Percentiles rank a stretch among this genome's conserved stretches.
These are phyloP conservation scores for Gambelia wislizenii DNA, from an alignment of 2,797 vertebrate genomes.

Conservation along the genomic window DNA sequence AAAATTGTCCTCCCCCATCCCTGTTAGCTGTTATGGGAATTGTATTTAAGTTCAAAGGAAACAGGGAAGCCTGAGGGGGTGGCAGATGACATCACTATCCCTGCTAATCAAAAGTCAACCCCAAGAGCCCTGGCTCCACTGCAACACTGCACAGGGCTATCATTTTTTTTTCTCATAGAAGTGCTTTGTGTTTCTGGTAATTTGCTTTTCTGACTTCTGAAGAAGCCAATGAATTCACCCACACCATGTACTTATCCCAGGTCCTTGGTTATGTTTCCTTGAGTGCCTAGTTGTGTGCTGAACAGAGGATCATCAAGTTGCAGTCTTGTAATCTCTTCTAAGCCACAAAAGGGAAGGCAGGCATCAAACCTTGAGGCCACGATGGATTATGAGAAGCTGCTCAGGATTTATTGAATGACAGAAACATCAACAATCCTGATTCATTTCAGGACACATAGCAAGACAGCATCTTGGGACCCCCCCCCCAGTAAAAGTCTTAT, in stretches of 20 bases:
- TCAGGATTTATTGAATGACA: neutral
- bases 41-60: too few species aligned
- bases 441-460: neutral
- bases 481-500: neutral
- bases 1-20: too few species aligned
- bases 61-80: too few species aligned
- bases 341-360: neutral
- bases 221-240: neutral
- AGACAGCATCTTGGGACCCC: neutral
- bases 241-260: neutral
- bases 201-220: neutral
- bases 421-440: neutral
- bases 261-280: neutral
- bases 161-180: neutral
- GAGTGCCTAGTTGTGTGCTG: neutral
- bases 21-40: too few species aligned
- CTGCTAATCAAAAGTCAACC: too few species aligned
- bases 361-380: neutral
- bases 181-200: neutral
- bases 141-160: neutral
- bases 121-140: too few species aligned
- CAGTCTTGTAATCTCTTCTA: neutral
- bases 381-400: neutral
- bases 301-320: neutral
- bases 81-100: too few species aligned